Conservation (phyloP, 2,888 invertebrate genomes). For the Polydrusus pterygomalis region DNA sequence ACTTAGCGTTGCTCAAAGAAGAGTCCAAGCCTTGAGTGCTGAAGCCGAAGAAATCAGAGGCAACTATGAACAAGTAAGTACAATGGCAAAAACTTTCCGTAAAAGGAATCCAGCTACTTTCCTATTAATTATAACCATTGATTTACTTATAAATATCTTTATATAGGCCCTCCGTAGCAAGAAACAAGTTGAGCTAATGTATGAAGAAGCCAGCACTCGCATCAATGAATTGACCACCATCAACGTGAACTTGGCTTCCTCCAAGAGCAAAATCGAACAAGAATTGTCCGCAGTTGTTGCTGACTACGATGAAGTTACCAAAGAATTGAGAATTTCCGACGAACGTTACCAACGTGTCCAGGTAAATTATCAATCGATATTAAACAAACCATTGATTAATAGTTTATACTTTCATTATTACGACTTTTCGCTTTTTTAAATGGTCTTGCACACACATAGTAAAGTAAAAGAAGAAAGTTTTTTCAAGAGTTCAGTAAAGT, state of each 20-base stretch:
- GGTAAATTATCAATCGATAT: conserved; percentile 68
- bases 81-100: neutral
- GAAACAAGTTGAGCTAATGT: conserved; percentile 91
- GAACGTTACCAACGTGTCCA: conserved; percentile 95
- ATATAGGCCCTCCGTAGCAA: conserved; percentile 91
- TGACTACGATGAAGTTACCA: conserved; percentile 98
- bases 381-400: too few species aligned
- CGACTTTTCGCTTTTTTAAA: too few species aligned
- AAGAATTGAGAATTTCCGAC: conserved; percentile 93
- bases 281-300: conserved; percentile 92
- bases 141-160: neutral
- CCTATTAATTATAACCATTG: neutral
- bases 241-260: conserved; percentile 95
- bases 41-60: conserved; percentile 97
- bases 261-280: conserved; percentile 96
- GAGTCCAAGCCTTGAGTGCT: conserved; percentile 91
- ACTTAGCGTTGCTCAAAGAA: conserved; percentile 91
- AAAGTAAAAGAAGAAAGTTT: too few species aligned
- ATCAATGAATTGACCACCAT: conserved; percentile 95
- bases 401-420: too few species aligned
- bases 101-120: neutral
- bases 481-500: too few species aligned
- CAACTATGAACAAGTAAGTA: conserved; percentile 87
- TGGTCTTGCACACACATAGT: too few species aligned
- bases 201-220: conserved; percentile 92